These are phyloP conservation scores for Gryon sp. DNA, from an alignment of 1,140 invertebrate species.

Conservation along the genomic window DNA sequence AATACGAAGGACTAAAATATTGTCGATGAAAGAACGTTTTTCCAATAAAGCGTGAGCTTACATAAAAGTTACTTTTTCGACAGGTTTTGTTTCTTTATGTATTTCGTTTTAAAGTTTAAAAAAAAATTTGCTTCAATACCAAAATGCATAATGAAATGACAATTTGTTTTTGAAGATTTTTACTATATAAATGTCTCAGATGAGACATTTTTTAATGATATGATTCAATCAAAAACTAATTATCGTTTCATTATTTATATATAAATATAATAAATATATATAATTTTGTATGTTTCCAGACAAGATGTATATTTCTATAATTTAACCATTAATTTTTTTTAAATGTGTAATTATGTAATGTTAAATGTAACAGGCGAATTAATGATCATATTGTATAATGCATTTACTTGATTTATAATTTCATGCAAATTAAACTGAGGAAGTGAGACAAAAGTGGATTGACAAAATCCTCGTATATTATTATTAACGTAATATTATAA, in stretches of 20 bases:
- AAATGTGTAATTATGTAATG: constrained; percentile 46
- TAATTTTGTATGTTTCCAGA: constrained; percentile 52
- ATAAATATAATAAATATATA: too few species aligned
- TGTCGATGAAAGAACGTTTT: constrained; percentile 60
- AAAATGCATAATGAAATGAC: constrained; percentile 43
- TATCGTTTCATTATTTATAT: constrained; percentile 55
- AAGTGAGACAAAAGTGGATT: constrained; percentile 7
- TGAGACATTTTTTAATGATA: neutral
- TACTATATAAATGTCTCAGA: too few species aligned
- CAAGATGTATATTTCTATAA: constrained; percentile 51
- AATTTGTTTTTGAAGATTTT: constrained; percentile 38
- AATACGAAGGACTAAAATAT: constrained; percentile 64
- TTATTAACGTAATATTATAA: constrained; percentile 42
- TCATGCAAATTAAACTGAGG: constrained; percentile 3
- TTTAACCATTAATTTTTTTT: constrained; percentile 46
- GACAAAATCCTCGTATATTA: constrained; percentile 19
- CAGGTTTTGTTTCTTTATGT: neutral
- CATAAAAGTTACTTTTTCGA: constrained; percentile 39
- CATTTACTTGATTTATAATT: constrained; percentile 50
- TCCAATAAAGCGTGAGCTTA: constrained; percentile 64
- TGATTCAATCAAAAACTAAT: constrained; percentile 24
- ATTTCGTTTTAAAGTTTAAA: constrained; percentile 12
- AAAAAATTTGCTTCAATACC: constrained; percentile 38
- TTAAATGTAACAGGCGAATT: constrained; percentile 38
- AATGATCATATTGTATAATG: constrained; percentile 40